A percentile compares a stretch with the other conserved stretches of the same genome.
Evolutionary conservation across 2,797 vertebrate species (phyloP).

Genomic region (Phoxinus dragarum): DNA sequence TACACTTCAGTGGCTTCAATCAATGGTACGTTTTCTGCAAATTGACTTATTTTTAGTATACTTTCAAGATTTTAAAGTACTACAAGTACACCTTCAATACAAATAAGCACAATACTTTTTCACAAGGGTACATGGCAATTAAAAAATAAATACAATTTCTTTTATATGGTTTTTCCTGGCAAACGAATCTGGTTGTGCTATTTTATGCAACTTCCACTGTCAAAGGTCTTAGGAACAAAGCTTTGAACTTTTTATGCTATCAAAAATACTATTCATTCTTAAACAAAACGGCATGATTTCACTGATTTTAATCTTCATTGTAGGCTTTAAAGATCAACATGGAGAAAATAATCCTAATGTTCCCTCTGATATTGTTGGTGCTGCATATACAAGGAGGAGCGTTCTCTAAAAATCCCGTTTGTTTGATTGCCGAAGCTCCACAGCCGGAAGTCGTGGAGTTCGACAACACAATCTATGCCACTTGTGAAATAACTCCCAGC

Average conservation of each 20-base stretch:
- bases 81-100: background rate
- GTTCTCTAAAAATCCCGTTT: background rate
- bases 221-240: background rate
- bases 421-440: slow-evolving; percentile 32
- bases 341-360: background rate
- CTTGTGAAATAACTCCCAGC: too few relatives aligned
- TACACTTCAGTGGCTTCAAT: background rate
- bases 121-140: background rate
- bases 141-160: background rate
- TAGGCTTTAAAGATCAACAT: slow-evolving; percentile 2
- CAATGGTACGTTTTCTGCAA: too few relatives aligned
- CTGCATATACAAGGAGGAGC: background rate
- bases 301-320: background rate
- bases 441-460: slow-evolving; percentile 43
- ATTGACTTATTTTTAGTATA: background rate
- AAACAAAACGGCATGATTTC: background rate
- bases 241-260: background rate
- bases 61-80: background rate
- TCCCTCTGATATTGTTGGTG: background rate
- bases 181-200: background rate
- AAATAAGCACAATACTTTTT: background rate
- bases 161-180: background rate
- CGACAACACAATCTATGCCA: slow-evolving; percentile 71
- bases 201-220: background rate
- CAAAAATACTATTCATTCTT: background rate